Percentiles rank a stretch among this genome's conserved stretches.
phyloP scores from a whole-genome alignment of 2,797 vertebrate species.

The Hypotaenidia philippensis region DNA sequence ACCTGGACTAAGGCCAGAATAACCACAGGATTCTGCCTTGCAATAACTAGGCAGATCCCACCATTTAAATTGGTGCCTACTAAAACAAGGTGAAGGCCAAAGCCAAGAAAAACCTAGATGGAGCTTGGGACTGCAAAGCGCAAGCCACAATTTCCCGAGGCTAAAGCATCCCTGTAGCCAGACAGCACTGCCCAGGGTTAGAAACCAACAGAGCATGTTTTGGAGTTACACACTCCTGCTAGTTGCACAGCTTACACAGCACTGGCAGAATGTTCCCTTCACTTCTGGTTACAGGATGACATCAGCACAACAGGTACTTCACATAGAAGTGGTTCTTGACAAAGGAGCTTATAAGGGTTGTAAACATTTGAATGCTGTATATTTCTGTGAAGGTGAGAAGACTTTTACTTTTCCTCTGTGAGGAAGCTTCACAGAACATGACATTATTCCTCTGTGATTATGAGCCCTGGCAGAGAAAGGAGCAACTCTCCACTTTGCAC shows the following conservation, averaged over 20 bases:
- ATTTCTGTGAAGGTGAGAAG: not conserved
- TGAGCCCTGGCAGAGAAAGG: not conserved
- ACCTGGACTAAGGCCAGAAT: not conserved
- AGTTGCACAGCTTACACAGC: not conserved
- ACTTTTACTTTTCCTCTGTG: not conserved
- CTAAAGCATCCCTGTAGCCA: not conserved
- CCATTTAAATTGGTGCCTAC: not conserved
- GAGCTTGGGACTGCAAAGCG: not conserved
- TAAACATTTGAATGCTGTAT: not conserved
- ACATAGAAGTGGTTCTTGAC: not conserved
- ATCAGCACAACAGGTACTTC: not conserved
- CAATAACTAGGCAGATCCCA: not conserved
- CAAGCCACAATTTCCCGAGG: not conserved
- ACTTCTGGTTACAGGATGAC: not conserved
- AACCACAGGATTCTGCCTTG: not conserved
- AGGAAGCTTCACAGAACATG: not conserved
- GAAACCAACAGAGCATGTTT: not conserved
- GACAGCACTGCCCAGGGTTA: rapidly evolving
- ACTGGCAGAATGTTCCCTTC: not conserved
- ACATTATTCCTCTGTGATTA: not conserved
- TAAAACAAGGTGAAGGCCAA: not conserved
- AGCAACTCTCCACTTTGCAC: not conserved
- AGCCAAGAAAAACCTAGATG: not conserved
- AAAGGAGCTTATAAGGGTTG: not conserved
- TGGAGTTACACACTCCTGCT: rapidly evolving